Evolutionary conservation across 2,888 invertebrate genomes (phyloP).

Genomic region (Sphinx pinastri): DNA sequence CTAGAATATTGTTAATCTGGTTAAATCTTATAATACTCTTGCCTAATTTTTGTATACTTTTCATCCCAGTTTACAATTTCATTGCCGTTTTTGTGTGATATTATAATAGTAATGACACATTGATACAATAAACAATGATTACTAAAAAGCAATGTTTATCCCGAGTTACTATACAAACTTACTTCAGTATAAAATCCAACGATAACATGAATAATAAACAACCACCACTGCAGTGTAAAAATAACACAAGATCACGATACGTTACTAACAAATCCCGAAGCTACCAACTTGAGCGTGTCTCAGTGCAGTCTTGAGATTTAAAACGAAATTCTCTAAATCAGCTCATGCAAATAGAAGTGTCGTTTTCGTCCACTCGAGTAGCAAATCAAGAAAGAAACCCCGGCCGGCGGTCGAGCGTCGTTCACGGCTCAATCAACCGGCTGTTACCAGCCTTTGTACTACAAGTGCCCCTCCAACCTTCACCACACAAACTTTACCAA

Average conservation of each 20-base stretch:
- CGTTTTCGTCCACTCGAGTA: constrained; percentile 80
- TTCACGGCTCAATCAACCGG: constrained; percentile 82
- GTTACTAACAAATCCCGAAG: constrained; percentile 11
- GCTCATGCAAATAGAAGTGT: constrained; percentile 80
- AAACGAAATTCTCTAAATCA: constrained; percentile 66
- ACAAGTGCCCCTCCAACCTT: constrained; percentile 62
- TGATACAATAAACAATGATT: no score
- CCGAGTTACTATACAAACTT: not conserved
- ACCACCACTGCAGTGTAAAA: not conserved
- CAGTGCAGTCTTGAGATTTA: constrained; percentile 51
- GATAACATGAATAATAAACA: not conserved
- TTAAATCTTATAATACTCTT: no score
- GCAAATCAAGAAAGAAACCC: constrained; percentile 82
- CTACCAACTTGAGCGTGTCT: constrained; percentile 1
- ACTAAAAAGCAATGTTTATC: not conserved
- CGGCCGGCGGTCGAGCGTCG: constrained; percentile 72
- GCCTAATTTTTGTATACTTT: no score
- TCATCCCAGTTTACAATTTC: not conserved
- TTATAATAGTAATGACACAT: not conserved
- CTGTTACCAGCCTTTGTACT: constrained; percentile 74
- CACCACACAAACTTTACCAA: constrained; percentile 61
- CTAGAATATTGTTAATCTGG: no score
- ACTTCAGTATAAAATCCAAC: not conserved
- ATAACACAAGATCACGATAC: not conserved
- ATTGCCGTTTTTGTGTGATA: not conserved